phyloP scores from a whole-genome alignment of 2,888 invertebrate genomes.

The Apomyelois bistriatella region DNA sequence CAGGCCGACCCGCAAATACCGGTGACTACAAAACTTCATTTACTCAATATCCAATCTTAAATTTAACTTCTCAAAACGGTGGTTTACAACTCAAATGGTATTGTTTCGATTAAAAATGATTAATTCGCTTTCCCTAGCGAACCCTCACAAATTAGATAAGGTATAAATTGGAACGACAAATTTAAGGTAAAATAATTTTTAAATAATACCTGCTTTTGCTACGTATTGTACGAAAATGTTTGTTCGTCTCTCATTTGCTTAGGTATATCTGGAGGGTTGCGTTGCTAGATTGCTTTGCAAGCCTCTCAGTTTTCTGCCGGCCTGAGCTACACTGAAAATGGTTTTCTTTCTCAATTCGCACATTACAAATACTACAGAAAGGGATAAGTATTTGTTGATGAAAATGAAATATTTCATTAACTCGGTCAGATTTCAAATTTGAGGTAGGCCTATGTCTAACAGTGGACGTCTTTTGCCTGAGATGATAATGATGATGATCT shows the following conservation, averaged over 20 bases:
- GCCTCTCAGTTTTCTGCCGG: constrained; percentile 32
- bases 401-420: background rate
- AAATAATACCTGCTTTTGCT: constrained; percentile 37
- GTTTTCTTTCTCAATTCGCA: constrained; percentile 42
- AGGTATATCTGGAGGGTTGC: constrained; percentile 54
- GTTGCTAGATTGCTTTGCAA: constrained; percentile 61
- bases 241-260: constrained; percentile 46
- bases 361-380: background rate
- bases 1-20: constrained; percentile 54
- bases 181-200: constrained; percentile 35
- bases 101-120: constrained; percentile 36
- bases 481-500: too few relatives aligned
- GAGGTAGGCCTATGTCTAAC: too few relatives aligned
- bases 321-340: constrained; percentile 40
- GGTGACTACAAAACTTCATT: constrained; percentile 52
- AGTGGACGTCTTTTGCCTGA: too few relatives aligned
- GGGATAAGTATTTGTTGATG: background rate
- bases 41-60: constrained; percentile 46
- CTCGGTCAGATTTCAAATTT: too few relatives aligned
- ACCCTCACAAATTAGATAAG: constrained; percentile 21
- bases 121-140: constrained; percentile 25
- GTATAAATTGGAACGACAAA: constrained; percentile 34
- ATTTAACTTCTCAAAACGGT: constrained; percentile 43
- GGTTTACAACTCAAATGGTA: constrained; percentile 40
- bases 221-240: constrained; percentile 33